Evolutionary conservation across 2,888 invertebrate species (phyloP), one percentile per base, ranked within the genome.

Genomic region (Pasiphila rectangulata): DNA sequence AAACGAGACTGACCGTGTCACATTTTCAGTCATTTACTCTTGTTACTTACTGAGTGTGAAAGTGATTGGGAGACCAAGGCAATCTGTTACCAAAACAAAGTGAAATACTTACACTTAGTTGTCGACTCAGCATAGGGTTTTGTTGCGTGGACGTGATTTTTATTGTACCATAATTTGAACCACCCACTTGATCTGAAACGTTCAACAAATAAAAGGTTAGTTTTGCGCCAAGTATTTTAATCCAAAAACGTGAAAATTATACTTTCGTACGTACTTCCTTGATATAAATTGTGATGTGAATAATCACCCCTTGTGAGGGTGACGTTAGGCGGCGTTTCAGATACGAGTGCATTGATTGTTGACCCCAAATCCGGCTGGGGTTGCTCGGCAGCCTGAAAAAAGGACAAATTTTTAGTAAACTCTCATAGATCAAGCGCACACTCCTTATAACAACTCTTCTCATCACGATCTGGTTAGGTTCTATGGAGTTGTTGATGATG

Each of bases 81-180:
- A n/a, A n/a, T n/a, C n/a, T 19, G 13, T 1, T 23, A 21, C 7
- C 0, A 2, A 15, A 23, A 21, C 5, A 9, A 15, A 25, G 10
- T 23, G 4, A 12, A 37, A 19, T 51, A 90, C 91, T 91, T 84
- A 95, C 95, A 72, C 94, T 93, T 66, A 95, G 88, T 81, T 95
- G 95, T 63, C 95, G 94, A 84, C 94, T 95, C 67, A 97, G 90
- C 96, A 97, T 96, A 19, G 96, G 95, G 85, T 96, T 96, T 79
- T 96, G 93, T 78, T 94, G 94, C 67, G 94, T 93, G 49, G 93
- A 89, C 46, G 92, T 91, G 63, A 94, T 88, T 77, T 93, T 90
- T 73, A 80, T 85, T 76, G 86, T 73, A 78, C 83, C 83, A 69
- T 85, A 88, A 69, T 78, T 84, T 60, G 83, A 70, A 64, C n/a